These are phyloP conservation scores for Pseudomyrmex pallidus DNA, from an alignment of 1,140 invertebrate genomes.

Conservation along the genomic window DNA sequence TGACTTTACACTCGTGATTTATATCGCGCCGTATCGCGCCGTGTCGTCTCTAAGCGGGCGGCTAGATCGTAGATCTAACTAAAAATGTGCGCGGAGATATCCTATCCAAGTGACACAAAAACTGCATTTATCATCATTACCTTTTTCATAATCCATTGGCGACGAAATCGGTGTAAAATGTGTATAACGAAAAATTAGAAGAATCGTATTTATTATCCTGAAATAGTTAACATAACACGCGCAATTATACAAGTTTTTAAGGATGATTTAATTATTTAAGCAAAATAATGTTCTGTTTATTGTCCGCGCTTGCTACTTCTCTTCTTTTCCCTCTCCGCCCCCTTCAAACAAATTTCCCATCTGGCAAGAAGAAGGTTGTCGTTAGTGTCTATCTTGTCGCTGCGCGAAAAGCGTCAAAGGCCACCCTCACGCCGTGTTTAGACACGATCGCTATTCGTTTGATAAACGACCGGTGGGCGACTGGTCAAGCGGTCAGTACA, in stretches of 20 bases:
- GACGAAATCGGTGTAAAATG: neutral
- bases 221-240: neutral
- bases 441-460: conserved; percentile 77
- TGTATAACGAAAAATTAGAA: neutral
- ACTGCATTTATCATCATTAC: conserved; percentile 8
- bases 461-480: conserved; percentile 69
- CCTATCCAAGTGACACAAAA: conserved; percentile 1
- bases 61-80: conserved; percentile 26
- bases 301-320: neutral
- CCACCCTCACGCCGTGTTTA: conserved; percentile 82
- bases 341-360: conserved; percentile 5
- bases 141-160: neutral
- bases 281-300: no score
- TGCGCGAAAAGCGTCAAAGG: conserved; percentile 22
- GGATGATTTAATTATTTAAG: no score
- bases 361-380: conserved; percentile 10
- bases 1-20: conserved; percentile 68
- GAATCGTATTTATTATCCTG: neutral
- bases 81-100: conserved; percentile 32
- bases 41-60: conserved; percentile 51
- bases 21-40: conserved; percentile 17
- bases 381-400: conserved; percentile 31
- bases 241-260: no score
- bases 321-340: no score
- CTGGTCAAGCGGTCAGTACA: conserved; percentile 64